Evolutionary conservation across 2,113 vertebrate species (phyloP).

Genomic region (Haemorhous mexicanus): DNA sequence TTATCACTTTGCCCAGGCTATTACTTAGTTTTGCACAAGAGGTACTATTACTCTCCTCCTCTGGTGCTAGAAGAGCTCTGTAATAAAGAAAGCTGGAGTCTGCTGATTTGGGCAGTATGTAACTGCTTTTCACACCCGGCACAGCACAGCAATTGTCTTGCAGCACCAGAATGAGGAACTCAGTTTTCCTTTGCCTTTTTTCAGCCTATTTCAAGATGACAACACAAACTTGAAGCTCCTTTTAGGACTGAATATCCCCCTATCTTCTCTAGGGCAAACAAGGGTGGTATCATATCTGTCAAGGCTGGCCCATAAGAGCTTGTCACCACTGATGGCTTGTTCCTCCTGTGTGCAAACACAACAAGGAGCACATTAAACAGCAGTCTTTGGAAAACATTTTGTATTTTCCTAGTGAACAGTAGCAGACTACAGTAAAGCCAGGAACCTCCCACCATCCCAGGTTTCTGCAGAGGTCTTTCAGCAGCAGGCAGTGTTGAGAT

Average conservation of each 20-base stretch:
- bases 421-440: not conserved
- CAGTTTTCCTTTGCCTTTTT: not conserved
- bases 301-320: not conserved
- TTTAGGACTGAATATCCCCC: not conserved
- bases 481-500: not conserved
- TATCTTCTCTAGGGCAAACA: not conserved
- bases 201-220: not conserved
- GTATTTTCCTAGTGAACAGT: not conserved
- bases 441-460: not conserved
- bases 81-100: not conserved
- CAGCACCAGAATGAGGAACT: not conserved
- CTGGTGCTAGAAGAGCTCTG: not conserved
- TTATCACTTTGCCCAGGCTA: not conserved
- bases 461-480: not conserved
- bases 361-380: not conserved
- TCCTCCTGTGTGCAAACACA: not conserved
- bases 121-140: not conserved
- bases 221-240: not conserved
- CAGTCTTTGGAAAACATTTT: not conserved
- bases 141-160: not conserved
- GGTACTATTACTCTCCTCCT: not conserved
- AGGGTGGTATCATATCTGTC: not conserved
- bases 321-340: rapidly evolving
- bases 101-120: not conserved
- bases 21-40: not conserved